phyloP scores from a whole-genome alignment of 2,888 invertebrate genomes.

The Drosophila mercatorum region DNA sequence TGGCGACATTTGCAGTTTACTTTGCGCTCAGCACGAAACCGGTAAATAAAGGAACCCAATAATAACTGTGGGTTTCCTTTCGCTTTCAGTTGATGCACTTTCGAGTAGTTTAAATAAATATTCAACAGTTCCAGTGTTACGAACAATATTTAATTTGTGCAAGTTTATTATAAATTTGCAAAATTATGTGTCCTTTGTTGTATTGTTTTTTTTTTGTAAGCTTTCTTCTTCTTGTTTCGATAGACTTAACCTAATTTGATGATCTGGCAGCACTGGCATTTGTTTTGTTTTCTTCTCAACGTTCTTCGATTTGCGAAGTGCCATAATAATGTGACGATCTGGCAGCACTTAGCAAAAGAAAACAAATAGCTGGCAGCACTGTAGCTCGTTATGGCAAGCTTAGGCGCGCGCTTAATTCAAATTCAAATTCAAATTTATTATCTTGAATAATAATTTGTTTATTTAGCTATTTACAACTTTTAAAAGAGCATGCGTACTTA shows the following conservation, averaged over 20 bases:
- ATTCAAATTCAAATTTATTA: neutral
- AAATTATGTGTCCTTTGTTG: slow-evolving; percentile 32
- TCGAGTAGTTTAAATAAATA: neutral
- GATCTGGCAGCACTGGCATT: slow-evolving; percentile 21
- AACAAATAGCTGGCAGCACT: slow-evolving; percentile 2
- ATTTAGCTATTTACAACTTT: neutral
- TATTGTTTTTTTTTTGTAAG: slow-evolving; percentile 15
- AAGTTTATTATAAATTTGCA: slow-evolving; percentile 8
- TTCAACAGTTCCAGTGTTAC: neutral
- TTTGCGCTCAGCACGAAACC: slow-evolving; percentile 19
- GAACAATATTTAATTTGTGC: neutral
- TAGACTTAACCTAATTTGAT: slow-evolving; percentile 6
- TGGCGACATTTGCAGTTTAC: slow-evolving; percentile 44
- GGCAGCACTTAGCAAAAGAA: slow-evolving; percentile 2
- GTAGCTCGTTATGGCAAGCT: neutral
- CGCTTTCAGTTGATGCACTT: neutral
- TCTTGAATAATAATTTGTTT: neutral
- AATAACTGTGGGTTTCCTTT: slow-evolving; percentile 17
- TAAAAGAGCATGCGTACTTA: neutral
- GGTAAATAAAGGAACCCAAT: slow-evolving; percentile 24
- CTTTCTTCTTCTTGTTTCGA: slow-evolving; percentile 23
- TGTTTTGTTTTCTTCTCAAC: neutral
- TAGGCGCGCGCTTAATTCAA: neutral
- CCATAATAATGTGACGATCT: neutral
- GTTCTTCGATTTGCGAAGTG: neutral